Conservation (phyloP, 2,113 vertebrate species). For the Passer montanus region DNA sequence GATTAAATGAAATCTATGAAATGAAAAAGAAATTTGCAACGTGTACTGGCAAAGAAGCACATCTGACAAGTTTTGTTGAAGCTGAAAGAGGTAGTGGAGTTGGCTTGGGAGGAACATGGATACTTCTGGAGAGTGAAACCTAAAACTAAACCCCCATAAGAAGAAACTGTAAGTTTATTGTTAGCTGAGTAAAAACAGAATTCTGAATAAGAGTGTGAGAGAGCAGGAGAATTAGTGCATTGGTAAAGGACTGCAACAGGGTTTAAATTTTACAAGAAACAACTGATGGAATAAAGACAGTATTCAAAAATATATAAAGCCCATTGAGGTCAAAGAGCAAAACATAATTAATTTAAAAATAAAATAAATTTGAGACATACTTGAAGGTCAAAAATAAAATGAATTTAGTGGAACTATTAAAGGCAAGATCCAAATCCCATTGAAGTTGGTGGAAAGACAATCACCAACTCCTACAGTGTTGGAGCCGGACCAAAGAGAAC, state of each 20-base stretch:
- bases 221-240: neutral
- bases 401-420: neutral
- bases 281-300: neutral
- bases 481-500: constrained; percentile 3
- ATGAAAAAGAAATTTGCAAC: neutral
- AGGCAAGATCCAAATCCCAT: constrained; percentile 28
- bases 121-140: neutral
- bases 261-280: constrained; percentile 33
- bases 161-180: neutral
- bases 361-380: constrained; percentile 3
- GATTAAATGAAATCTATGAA: neutral
- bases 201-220: neutral
- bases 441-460: constrained; percentile 32
- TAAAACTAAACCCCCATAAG: neutral
- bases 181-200: constrained; percentile 24
- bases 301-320: neutral
- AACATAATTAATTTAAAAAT: constrained; percentile 8
- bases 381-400: constrained; percentile 24
- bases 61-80: neutral
- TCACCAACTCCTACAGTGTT: neutral
- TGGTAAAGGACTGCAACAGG: neutral
- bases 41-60: neutral
- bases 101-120: neutral
- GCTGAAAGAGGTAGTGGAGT: neutral
- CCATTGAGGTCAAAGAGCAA: neutral